These are phyloP conservation scores for Prunella fulvescens DNA, from an alignment of 2,113 vertebrate genomes.

Conservation along the genomic window DNA sequence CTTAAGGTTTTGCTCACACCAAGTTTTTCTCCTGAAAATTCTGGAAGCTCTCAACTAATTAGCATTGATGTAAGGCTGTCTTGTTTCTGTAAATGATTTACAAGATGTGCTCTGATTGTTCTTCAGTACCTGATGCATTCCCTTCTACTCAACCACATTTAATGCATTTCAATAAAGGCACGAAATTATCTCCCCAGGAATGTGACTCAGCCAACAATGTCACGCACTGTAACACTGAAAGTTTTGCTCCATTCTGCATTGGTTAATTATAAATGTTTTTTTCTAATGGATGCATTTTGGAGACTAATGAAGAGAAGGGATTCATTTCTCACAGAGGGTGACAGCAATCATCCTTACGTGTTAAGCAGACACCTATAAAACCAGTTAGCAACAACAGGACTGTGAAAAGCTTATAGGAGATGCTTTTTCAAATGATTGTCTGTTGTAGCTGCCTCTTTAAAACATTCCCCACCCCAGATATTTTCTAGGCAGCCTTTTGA, in stretches of 20 bases:
- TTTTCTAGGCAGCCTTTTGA: not conserved
- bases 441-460: not conserved
- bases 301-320: not conserved
- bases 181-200: not conserved
- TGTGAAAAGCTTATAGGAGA: not conserved
- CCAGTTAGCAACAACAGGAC: not conserved
- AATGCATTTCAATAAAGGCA: not conserved
- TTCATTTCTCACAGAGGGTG: not conserved
- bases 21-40: not conserved
- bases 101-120: constrained; percentile 8
- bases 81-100: constrained; percentile 6
- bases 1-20: not conserved
- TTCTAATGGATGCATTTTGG: not conserved
- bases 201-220: not conserved
- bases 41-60: not conserved
- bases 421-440: not conserved
- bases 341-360: not conserved
- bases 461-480: not conserved
- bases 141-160: not conserved
- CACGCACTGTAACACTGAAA: not conserved
- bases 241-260: not conserved
- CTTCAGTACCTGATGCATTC: not conserved
- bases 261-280: not conserved
- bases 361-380: not conserved
- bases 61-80: not conserved